Percentiles rank a stretch among this genome's conserved stretches.
Conservation (phyloP, 2,113 vertebrate species). For the Bubo scandiacus region DNA sequence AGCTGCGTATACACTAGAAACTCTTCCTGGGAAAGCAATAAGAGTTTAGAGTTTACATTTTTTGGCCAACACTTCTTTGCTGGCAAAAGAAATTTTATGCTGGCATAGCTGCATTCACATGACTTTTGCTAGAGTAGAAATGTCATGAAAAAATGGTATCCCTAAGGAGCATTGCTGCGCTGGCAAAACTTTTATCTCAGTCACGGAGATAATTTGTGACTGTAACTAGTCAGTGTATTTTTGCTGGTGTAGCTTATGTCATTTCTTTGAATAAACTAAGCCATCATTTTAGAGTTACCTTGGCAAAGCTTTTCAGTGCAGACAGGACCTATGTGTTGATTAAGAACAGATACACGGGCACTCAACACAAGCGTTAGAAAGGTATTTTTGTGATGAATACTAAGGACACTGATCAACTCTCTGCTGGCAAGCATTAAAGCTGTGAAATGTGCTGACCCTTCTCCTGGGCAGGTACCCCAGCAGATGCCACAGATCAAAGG, state of each 20-base stretch:
- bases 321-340: not conserved
- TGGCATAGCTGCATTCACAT: slow-evolving; percentile 6
- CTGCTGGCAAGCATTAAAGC: not conserved
- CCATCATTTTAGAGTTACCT: slow-evolving; percentile 5
- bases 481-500: not conserved
- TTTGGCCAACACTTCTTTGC: not conserved
- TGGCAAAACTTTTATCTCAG: slow-evolving; percentile 11
- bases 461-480: not conserved
- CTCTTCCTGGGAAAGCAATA: not conserved
- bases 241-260: slow-evolving; percentile 2
- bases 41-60: not conserved
- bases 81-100: not conserved
- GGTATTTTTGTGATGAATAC: not conserved
- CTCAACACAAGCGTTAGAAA: not conserved
- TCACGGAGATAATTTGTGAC: slow-evolving; percentile 28
- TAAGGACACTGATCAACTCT: not conserved
- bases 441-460: not conserved
- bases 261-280: slow-evolving; percentile 37
- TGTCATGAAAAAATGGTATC: not conserved
- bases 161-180: not conserved
- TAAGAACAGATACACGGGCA: not conserved
- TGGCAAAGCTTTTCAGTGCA: not conserved
- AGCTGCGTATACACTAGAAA: not conserved
- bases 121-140: not conserved
- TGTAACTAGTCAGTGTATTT: not conserved